Evolutionary conservation across 2,888 invertebrate species (phyloP), one percentile per base, ranked within the genome.

Genomic region (Amorpha juglandis): DNA sequence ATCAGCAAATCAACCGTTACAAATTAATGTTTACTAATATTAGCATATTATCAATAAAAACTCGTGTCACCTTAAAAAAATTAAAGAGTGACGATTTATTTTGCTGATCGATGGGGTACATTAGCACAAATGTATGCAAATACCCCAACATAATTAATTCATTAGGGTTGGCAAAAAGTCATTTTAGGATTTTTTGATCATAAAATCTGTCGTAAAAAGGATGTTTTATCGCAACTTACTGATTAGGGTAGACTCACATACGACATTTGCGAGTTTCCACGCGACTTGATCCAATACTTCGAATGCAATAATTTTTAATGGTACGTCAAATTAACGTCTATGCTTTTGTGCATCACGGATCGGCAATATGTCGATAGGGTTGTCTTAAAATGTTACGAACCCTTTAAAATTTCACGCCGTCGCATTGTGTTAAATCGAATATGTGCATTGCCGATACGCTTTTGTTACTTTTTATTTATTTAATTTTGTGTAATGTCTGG

Each of bases 1-100:
- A 90, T 91, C 91, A 91, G 82, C 92, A 93, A 90, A 92, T 92
- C 91, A 92, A 87, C 92, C 93, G 92, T 92, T 90, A 90, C 92
- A 92, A 92, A 92, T 92, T 90, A 88, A 87, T 93, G 90, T 93
- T 92, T 91, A 92, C 87, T 67, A 74, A 86, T 75, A 92, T 93
- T 92, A 79, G 81, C 92, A 93, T 92, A 92, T 79, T 82, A 80
- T 83, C 79, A 82, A 89, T 87, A 79, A 86, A 91, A 86, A 82
- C 89, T 80, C 89, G 87, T 88, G 91, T 91, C 92, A 92, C 86
- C 70, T 70, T 79, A 80, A 78, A 42, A 14, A 38, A 6, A 42
- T 42, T 42, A 58, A 58, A 58, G 16, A 33, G 38, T 58, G 58
- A 58, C 58, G 38, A 58, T 58, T 58, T 58, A 42, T 58, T 19